Evolutionary conservation across 2,797 vertebrate species (phyloP), one percentile per base, ranked within the genome.

Genomic region (Sylvia borin): DNA sequence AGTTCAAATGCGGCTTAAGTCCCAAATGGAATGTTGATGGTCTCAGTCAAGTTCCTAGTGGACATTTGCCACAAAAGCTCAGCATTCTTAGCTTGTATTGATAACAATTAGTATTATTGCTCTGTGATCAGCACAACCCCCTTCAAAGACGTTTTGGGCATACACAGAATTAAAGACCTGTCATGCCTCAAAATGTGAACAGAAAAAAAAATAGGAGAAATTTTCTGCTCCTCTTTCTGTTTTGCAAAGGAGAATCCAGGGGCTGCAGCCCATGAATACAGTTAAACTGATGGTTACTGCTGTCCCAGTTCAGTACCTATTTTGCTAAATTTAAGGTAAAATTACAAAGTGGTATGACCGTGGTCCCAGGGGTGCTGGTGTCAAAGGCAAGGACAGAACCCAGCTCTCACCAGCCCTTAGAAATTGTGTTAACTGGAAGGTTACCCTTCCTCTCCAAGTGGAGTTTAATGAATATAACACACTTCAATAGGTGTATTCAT

Each of bases 1-100:
- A 97, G 93, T 94, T 95, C 96, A 95, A 95, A 96, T 88, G 77
- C 90, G 93, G 85, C 91, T 96, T 94, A 92, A 95, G 83, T 96
- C 96, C 88, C 94, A 86, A 82, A 88, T 93, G 95, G 85, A 95
- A 92, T 86, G 94, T 88, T 92, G 95, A 94, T 88, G 91, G 91
- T 93, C 94, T 93, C 94, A 94, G 96, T 94, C 94, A 96, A 96
- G 91, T 77, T 95, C 94, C 93, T 95, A 20, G 85, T 88, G 92
- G 94, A 95, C 91, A 88, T 94, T 88, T 96, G 93, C 77, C 96
- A 96, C 95, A 96, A 95, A 96, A 95, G 92, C 94, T 70, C 93
- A 81, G 91, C 85, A 43, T 17, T 90, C 77, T 86, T 92, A 64
- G 88, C 85, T 86, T 87, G 92, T 90, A 60, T 60, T 86, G 90